Conservation (phyloP, 2,888 invertebrate species). For the Stenodema calcarata region DNA sequence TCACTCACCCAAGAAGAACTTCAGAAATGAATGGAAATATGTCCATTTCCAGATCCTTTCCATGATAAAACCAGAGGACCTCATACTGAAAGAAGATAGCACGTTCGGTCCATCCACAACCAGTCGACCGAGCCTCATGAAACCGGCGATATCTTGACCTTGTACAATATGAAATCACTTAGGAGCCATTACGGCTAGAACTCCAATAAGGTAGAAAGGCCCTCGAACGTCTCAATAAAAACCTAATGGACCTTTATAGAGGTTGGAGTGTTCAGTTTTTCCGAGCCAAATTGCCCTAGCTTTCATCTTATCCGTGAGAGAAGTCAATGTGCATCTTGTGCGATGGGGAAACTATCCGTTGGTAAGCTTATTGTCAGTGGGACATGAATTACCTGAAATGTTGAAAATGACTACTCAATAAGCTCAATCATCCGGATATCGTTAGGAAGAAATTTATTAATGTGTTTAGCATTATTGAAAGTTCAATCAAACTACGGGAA, state of each 20-base stretch:
- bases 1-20: too few species aligned
- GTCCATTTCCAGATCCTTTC: too few species aligned
- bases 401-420: too few species aligned
- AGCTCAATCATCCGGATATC: too few species aligned
- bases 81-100: not conserved
- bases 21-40: too few species aligned
- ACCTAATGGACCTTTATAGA: constrained; percentile 1
- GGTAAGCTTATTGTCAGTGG: too few species aligned
- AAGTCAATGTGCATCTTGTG: not conserved
- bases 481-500: too few species aligned
- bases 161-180: constrained; percentile 33
- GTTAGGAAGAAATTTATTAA: too few species aligned
- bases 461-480: too few species aligned
- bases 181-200: constrained; percentile 29
- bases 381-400: too few species aligned
- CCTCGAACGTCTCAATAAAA: constrained; percentile 28
- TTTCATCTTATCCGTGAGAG: not conserved
- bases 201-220: constrained; percentile 32
- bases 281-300: not conserved
- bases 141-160: constrained; percentile 11
- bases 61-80: not conserved
- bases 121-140: not conserved
- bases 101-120: not conserved
- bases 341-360: too few species aligned
- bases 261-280: not conserved